These are phyloP conservation scores for Protaetia brevitarsis DNA, from an alignment of 1,140 invertebrate genomes.

Conservation along the genomic window DNA sequence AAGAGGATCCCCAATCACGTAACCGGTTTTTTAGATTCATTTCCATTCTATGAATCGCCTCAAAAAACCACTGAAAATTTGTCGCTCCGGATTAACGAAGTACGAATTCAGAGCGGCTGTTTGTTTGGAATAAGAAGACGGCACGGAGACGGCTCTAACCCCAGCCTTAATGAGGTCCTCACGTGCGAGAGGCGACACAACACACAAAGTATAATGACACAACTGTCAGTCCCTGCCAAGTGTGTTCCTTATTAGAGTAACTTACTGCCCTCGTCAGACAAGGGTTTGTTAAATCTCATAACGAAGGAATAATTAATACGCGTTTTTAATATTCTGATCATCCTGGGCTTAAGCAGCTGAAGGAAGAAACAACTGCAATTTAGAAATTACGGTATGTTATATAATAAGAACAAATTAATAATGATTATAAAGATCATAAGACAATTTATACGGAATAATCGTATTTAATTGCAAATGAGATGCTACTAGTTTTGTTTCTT, in stretches of 20 bases:
- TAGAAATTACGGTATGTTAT: background rate
- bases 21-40: too few relatives aligned
- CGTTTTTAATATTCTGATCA: constrained; percentile 3
- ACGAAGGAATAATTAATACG: constrained; percentile 19
- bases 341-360: background rate
- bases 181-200: constrained; percentile 21
- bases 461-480: too few relatives aligned
- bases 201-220: constrained; percentile 26
- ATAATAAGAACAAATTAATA: background rate
- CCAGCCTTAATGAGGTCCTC: constrained; percentile 26
- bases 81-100: too few relatives aligned
- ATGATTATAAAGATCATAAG: too few relatives aligned
- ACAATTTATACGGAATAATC: too few relatives aligned
- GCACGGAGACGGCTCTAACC: constrained; percentile 2
- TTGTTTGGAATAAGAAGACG: background rate
- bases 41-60: too few relatives aligned
- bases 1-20: too few relatives aligned
- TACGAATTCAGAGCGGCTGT: constrained; percentile 25
- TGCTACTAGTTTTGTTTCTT: too few relatives aligned
- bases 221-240: constrained; percentile 28
- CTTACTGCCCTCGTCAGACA: background rate
- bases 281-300: constrained; percentile 11
- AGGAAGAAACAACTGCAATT: background rate
- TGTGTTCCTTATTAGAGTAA: constrained; percentile 26
- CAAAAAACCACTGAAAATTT: too few relatives aligned